Evolutionary conservation across 2,888 invertebrate species (phyloP).

Genomic region (Dione juno): DNA sequence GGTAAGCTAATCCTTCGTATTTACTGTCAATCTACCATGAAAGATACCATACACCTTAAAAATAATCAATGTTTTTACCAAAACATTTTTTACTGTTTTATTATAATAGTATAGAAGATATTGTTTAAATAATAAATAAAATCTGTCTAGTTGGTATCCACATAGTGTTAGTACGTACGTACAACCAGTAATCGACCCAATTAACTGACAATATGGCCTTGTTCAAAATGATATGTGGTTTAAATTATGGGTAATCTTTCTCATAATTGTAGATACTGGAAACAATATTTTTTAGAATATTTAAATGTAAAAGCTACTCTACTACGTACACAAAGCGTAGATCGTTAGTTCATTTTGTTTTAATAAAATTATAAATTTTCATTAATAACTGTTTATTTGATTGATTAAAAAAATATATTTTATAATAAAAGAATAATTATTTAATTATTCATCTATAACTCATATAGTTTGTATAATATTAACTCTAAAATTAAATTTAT

Average conservation of each 20-base stretch:
- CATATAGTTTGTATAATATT: no score
- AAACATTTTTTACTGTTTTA: no score
- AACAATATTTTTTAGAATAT: background rate
- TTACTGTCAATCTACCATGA: background rate
- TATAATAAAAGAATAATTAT: no score
- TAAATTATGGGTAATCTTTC: slow-evolving; percentile 42
- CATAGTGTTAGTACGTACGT: slow-evolving; percentile 4
- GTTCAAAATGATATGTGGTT: slow-evolving; percentile 43
- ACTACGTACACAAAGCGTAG: background rate
- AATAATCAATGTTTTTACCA: no score
- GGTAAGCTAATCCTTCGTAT: background rate
- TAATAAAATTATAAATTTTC: no score
- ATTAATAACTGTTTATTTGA: no score
- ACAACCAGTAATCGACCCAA: slow-evolving; percentile 34
- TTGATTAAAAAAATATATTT: no score
- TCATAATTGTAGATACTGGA: slow-evolving; percentile 12
- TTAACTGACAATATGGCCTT: slow-evolving; percentile 43
- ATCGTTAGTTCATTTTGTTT: background rate
- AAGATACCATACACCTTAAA: no score
- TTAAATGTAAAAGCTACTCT: background rate
- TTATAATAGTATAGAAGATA: background rate
- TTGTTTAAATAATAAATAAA: background rate
- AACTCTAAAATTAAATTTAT: no score
- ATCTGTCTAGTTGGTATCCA: background rate
- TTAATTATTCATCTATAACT: no score